A percentile compares a stretch with the other conserved stretches of the same genome.
Conservation (phyloP, 2,888 invertebrate genomes). For the Cremastobaeus sp. region DNA sequence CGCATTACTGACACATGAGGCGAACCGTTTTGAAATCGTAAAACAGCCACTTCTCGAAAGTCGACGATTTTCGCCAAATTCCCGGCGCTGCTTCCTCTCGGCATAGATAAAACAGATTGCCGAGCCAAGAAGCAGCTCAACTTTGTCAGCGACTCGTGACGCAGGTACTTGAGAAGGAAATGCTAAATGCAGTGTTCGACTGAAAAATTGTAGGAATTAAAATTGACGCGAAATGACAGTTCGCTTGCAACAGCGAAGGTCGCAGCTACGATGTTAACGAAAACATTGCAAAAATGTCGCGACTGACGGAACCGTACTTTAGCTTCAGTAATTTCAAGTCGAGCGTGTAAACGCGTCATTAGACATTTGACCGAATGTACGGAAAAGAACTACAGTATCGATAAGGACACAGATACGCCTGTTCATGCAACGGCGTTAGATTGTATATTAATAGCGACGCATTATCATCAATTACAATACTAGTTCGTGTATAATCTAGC, state of each 20-base stretch:
- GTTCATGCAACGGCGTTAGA: neutral
- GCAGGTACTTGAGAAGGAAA: constrained; percentile 12
- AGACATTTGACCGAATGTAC: constrained; percentile 38
- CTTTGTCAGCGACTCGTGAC: constrained; percentile 9
- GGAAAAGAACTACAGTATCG: constrained; percentile 32
- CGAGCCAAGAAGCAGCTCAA: too few relatives aligned
- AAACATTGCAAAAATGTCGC: constrained; percentile 21
- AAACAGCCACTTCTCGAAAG: too few relatives aligned
- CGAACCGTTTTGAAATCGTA: too few relatives aligned
- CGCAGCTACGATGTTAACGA: neutral
- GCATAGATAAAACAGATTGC: too few relatives aligned
- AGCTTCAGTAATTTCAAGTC: too few relatives aligned
- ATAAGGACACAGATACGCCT: neutral
- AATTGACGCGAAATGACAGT: constrained; percentile 22
- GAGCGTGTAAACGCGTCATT: constrained; percentile 38
- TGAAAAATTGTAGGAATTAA: constrained; percentile 36
- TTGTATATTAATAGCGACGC: constrained; percentile 6
- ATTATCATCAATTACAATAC: constrained; percentile 34
- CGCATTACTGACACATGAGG: too few relatives aligned
- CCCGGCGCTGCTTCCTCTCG: too few relatives aligned
- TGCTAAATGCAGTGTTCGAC: constrained; percentile 2
- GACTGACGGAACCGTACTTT: constrained; percentile 10
- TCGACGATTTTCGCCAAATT: too few relatives aligned
- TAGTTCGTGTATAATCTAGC: too few relatives aligned
- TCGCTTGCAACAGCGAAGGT: constrained; percentile 12